Evolutionary conservation across 92 coral and sea anemone genomes (phyloP), one percentile per base, ranked within the genome.

Genomic region (Siderastrea radians): DNA sequence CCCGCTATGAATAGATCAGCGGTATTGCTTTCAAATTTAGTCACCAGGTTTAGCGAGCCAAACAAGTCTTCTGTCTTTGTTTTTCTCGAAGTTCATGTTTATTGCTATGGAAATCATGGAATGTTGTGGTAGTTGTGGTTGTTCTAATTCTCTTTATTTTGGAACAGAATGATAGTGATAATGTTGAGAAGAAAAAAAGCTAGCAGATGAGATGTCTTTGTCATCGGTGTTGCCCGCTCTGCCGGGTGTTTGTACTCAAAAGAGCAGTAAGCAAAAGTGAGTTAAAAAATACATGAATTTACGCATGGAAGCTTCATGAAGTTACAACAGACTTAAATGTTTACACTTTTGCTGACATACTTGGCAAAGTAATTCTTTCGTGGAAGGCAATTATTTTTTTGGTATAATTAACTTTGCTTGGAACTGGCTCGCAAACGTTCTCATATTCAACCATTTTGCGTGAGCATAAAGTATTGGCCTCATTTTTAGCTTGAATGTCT

Each of bases 1-100:
- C 79, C 91, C 70, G 83, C 83, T 54, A 49, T 49, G 3, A 53
- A 7, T 50, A 43, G 80, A n/a, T 4, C 75, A 90, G 93, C 91
- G 87, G 14, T 55, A 9, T 3, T 3, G 2, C 12, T 19, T 48
- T 17, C 1, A 2, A 82, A 55, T 50, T 83, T 61, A 83, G 79
- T 83, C 71, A 68, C 87, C 79, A 83, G 87, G 47, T 11, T 69
- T 49, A 3, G 7, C 46, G 46, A 45, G 45, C 55, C 55, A 26
- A 26, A 26, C 38, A 26, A 26, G 38, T 26, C 38, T 26, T 64
- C 45, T n/a, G 6, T 38, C 44, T n/a, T 11, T 17, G 12, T 60
- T 10, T 11, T 3, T 60, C 65, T 60, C 45, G 17, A 7, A 19
- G 61, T 49, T 72, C 49, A 72, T 73, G 49, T 61, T 58, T 72